Evolutionary conservation across 2,888 invertebrate species (phyloP).

Genomic region (Neuroscelio doddi): DNA sequence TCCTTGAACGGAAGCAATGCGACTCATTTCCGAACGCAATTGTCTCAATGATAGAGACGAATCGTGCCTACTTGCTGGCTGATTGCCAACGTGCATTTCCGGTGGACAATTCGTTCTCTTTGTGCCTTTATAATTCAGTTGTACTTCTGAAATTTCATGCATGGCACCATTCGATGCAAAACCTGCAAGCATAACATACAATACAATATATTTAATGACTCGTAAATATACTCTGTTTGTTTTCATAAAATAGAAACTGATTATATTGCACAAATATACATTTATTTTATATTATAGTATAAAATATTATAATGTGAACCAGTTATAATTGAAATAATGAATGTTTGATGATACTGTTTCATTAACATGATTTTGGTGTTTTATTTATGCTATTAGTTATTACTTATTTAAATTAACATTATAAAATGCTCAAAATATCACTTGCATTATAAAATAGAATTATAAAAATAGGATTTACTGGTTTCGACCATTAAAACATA

Average conservation of each 20-base stretch:
- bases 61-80: slow-evolving; percentile 72
- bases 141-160: slow-evolving; percentile 38
- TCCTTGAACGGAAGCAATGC: slow-evolving; percentile 71
- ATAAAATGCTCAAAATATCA: too few species aligned
- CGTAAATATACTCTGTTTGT: not conserved
- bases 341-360: too few species aligned
- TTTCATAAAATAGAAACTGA: not conserved
- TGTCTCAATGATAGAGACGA: slow-evolving; percentile 68
- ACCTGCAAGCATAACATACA: slow-evolving; percentile 14
- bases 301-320: too few species aligned
- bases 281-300: not conserved
- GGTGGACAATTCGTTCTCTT: slow-evolving; percentile 57
- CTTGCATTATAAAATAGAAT: too few species aligned
- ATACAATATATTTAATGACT: not conserved
- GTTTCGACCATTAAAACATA: too few species aligned
- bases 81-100: slow-evolving; percentile 51
- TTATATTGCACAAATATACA: not conserved
- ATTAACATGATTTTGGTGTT: too few species aligned
- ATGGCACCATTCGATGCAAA: slow-evolving; percentile 32
- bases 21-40: slow-evolving; percentile 73
- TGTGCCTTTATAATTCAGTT: slow-evolving; percentile 58
- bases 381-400: too few species aligned
- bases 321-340: too few species aligned
- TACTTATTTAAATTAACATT: too few species aligned
- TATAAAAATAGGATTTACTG: too few species aligned